Conservation (phyloP, 2,113 vertebrate species). For the Embiotoca jacksoni region DNA sequence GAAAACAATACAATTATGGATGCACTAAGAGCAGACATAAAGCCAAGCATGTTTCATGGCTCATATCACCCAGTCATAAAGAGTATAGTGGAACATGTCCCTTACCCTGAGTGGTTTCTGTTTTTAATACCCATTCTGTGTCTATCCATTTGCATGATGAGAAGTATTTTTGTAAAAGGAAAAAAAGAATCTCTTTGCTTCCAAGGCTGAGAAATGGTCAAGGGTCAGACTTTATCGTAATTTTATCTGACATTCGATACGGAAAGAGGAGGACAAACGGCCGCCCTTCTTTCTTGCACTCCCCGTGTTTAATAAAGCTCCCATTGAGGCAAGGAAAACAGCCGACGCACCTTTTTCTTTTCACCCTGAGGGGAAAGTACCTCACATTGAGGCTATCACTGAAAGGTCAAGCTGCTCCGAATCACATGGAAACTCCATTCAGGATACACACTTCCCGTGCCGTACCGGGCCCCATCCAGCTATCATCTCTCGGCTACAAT, state of each 20-base stretch:
- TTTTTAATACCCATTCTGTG: conserved; percentile 40
- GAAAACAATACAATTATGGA: conserved; percentile 42
- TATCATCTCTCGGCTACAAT: conserved; percentile 65
- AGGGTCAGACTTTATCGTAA: conserved; percentile 44
- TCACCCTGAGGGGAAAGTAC: conserved; percentile 74
- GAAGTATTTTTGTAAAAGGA: conserved; percentile 40
- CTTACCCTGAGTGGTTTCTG: conserved; percentile 20
- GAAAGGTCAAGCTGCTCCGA: conserved; percentile 75
- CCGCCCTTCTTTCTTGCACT: conserved; percentile 31
- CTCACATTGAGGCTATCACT: conserved; percentile 72
- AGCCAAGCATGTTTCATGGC: conserved; percentile 34
- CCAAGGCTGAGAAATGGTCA: conserved; percentile 45
- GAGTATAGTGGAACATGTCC: conserved; percentile 23
- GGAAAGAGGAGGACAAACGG: conserved; percentile 52
- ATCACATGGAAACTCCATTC: conserved; percentile 74
- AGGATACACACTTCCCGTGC: conserved; percentile 42
- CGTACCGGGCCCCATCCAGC: conserved; percentile 40
- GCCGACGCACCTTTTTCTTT: conserved; percentile 65
- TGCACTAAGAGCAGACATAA: conserved; percentile 26
- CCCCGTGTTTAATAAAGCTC: conserved; percentile 63
- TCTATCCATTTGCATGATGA: conserved; percentile 50
- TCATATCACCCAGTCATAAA: conserved; percentile 47
- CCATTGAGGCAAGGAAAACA: conserved; percentile 62
- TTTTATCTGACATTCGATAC: conserved; percentile 62
- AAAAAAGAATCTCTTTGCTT: conserved; percentile 24